Evolutionary conservation across 1,140 invertebrate species (phyloP), one percentile per base, ranked within the genome.

Genomic region (Theocolax elegans): DNA sequence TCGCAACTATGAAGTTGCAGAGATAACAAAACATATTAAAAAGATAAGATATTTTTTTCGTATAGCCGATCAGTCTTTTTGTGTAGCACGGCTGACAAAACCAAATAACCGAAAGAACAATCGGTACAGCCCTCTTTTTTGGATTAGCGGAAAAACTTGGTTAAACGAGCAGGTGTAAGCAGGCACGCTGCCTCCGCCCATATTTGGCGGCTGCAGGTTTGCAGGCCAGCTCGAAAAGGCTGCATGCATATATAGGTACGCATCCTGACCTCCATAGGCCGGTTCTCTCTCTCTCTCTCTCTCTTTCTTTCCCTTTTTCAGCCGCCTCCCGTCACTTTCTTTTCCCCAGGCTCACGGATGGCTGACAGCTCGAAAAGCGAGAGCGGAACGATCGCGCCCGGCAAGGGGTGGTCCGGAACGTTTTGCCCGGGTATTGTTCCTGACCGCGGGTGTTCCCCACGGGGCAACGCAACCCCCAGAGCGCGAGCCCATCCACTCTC

Each of bases 381-480:
- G n/a, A n/a, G n/a, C n/a, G n/a, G n/a, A n/a, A n/a, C 10, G 10
- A 10, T 10, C 10, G 10, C 13, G 72, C 74, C 74, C 76, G 75
- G 79, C 78, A 77, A 82, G 76, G 82, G 83, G 76, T 83, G 81
- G 79, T 79, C 80, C 79, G 73, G 76, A 72, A 66, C 77, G 80
- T 82, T 83, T 84, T 79, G 77, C 79, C 67, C 59, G 62, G 67
- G 2, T 59, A 84, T 83, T 85, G 83, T 84, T 82, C 79, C 63
- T 40, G 53, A 40, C 54, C 46, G 9, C 46, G 66, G 40, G 40
- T 23, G 60, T 27, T 72, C 81, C 75, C 81, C 58, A 76, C 81
- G 79, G 83, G 81, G 80, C 77, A 76, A 69, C 73, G 56, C 66
- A 72, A 75, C 74, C 70, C 74, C 70, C 70, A 72, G 75, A 76